Percentiles rank a stretch among this genome's conserved stretches.
Conservation (phyloP, 2,797 vertebrate genomes). For the Eupleurogrammus muticus region DNA sequence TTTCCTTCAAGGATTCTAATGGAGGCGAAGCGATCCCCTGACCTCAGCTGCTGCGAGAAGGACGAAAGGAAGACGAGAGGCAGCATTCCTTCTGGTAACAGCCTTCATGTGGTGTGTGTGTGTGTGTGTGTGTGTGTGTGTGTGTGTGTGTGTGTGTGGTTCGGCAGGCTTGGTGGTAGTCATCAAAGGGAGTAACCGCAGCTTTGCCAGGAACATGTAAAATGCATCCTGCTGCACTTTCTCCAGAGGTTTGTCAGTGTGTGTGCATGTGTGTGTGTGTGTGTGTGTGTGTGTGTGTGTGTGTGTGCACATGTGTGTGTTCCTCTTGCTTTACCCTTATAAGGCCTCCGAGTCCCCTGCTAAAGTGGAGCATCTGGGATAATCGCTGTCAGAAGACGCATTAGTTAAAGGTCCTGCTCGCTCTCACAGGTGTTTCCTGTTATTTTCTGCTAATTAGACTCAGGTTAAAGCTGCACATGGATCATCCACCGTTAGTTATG, state of each 20-base stretch:
- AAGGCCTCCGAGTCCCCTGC: not conserved
- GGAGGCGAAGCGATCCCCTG: constrained; percentile 21
- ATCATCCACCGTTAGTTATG: not conserved
- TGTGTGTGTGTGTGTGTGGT: constrained; percentile 25
- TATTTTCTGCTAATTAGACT: not conserved
- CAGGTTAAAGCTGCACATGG: not conserved
- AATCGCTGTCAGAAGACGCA: not conserved
- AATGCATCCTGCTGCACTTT: constrained; percentile 66
- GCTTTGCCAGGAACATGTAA: constrained; percentile 67
- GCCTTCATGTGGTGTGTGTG: constrained; percentile 68
- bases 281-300: not conserved
- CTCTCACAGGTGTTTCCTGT: constrained; percentile 18
- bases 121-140: constrained; percentile 33
- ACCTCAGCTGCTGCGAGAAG: constrained; percentile 57
- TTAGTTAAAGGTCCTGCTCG: not conserved
- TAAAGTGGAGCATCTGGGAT: not conserved
- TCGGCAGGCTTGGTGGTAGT: constrained; percentile 45
- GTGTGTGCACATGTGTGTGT: not conserved
- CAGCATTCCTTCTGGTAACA: constrained; percentile 60
- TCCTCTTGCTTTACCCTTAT: not conserved
- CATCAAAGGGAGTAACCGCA: constrained; percentile 65
- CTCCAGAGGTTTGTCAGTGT: constrained; percentile 18
- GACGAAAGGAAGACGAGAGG: constrained; percentile 37
- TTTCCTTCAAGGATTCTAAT: constrained; percentile 38
- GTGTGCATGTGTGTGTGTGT: not conserved